Evolutionary conservation across 1,140 invertebrate species (phyloP), one percentile per base, ranked within the genome.

Genomic region (Temnothorax curvispinosus): DNA sequence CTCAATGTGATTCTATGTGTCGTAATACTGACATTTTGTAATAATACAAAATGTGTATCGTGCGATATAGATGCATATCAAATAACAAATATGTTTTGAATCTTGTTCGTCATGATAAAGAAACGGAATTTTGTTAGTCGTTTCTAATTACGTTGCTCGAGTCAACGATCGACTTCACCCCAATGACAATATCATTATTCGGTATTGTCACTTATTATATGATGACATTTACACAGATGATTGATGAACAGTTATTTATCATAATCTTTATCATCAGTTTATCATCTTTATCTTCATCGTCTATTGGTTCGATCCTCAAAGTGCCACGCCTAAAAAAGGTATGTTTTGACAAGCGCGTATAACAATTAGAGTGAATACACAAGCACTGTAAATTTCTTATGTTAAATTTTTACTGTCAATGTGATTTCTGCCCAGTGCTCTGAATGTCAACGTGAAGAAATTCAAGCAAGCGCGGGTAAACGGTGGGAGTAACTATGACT

Each of bases 1-100:
- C 18, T 65, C 6, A 65, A n/a, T 47, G 11, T 41, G 8, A 35
- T n/a, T 54, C 15, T 32, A 71, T 8, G 18, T 75, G 15, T 13
- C 18, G 21, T 11, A 38, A 56, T 15, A 11, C 13, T 65, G n/a
- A 11, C 18, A 38, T 75, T 38, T 54, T 56, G 32, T 38, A 58
- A 58, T 56, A 72, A 75, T 56, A 72, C 5, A 15, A 1, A 1
- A 32, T 72, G 27, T 35, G 8, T 18, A 72, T 54, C 15, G 3
- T 58, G 72, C 15, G 52, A 75, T 75, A 56, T 41, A 58, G 72
- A 75, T 75, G 9, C 6, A 32, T 75, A 75, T 75, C 72, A 75
- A 41, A 56, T 56, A 41, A 3, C 71, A 75, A 75, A 75, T 41
- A 75, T 75, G 52, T 75, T 75, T 75, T 75, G 11, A n/a, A 32